phyloP scores from a whole-genome alignment of 2,113 vertebrate species.

The Alces alces region DNA sequence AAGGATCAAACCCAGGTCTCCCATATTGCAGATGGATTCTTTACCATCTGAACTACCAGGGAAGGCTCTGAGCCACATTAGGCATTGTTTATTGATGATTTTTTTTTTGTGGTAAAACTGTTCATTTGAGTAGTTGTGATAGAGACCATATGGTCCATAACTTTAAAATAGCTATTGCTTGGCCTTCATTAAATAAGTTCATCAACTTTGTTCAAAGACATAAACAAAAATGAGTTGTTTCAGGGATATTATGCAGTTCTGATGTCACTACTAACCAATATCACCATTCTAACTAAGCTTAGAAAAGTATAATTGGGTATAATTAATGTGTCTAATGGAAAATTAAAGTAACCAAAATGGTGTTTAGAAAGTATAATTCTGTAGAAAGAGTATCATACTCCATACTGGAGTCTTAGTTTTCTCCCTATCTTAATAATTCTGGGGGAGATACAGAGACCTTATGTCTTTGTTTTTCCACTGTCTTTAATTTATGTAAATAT shows the following conservation, averaged over 20 bases:
- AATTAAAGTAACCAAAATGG: neutral
- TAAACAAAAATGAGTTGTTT: neutral
- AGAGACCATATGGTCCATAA: neutral
- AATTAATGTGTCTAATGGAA: neutral
- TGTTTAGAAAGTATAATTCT: neutral
- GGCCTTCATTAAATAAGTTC: neutral
- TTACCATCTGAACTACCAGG: neutral
- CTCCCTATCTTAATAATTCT: neutral
- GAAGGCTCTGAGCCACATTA: neutral
- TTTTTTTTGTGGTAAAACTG: neutral
- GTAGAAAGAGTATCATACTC: neutral
- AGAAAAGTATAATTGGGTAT: neutral
- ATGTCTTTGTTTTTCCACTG: neutral
- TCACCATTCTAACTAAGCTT: neutral
- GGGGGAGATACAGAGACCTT: neutral
- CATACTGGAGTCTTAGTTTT: neutral
- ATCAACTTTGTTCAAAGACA: neutral
- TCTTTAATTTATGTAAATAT: neutral
- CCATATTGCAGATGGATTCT: neutral
- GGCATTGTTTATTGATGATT: neutral
- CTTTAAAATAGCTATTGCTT: neutral
- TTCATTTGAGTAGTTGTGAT: neutral
- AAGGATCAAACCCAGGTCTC: neutral
- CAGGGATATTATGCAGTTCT: neutral
- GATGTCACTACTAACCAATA: neutral